Conservation (phyloP, 53 echinoderm and acorn worm genomes). For the Zoroaster sp. region DNA sequence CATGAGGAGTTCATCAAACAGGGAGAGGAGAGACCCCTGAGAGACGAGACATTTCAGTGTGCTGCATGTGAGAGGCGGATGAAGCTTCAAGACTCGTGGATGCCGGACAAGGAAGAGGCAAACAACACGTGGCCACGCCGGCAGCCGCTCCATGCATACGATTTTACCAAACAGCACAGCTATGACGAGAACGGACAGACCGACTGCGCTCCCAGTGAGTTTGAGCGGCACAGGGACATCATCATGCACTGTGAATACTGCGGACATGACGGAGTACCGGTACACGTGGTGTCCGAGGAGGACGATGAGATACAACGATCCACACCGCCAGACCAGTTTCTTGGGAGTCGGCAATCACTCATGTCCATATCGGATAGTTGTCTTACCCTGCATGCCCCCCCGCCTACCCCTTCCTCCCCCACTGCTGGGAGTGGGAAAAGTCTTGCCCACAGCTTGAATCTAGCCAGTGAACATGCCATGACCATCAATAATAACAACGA, state of each 20-base stretch:
- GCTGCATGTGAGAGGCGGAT: constrained; percentile 52
- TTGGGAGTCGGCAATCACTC: constrained; percentile 56
- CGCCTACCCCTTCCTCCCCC: constrained; percentile 73
- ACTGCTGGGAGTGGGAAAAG: constrained; percentile 27
- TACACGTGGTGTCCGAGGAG: background rate
- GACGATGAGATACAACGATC: constrained; percentile 4
- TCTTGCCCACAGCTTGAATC: constrained; percentile 50
- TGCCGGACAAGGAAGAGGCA: constrained; percentile 25
- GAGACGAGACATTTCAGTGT: constrained; percentile 46
- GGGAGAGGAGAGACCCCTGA: constrained; percentile 22
- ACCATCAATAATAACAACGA: constrained; percentile 4
- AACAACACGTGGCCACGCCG: constrained; percentile 60
- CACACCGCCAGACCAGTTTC: constrained; percentile 12
- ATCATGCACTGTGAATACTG: constrained; percentile 42
- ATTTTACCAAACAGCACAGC: constrained; percentile 44
- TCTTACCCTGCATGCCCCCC: constrained; percentile 68
- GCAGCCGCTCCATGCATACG: constrained; percentile 31
- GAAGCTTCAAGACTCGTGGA: constrained; percentile 48
- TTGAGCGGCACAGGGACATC: constrained; percentile 11
- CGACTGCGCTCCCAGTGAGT: background rate
- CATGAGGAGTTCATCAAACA: constrained; percentile 65
- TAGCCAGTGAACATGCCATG: constrained; percentile 7
- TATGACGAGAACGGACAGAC: constrained; percentile 13
- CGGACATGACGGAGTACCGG: constrained; percentile 14
- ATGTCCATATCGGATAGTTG: constrained; percentile 70